A percentile compares a stretch with the other conserved stretches of the same genome.
These are phyloP conservation scores for Halocynthia aurantium DNA, from an alignment of 23 tunicate species.

Conservation along the genomic window DNA sequence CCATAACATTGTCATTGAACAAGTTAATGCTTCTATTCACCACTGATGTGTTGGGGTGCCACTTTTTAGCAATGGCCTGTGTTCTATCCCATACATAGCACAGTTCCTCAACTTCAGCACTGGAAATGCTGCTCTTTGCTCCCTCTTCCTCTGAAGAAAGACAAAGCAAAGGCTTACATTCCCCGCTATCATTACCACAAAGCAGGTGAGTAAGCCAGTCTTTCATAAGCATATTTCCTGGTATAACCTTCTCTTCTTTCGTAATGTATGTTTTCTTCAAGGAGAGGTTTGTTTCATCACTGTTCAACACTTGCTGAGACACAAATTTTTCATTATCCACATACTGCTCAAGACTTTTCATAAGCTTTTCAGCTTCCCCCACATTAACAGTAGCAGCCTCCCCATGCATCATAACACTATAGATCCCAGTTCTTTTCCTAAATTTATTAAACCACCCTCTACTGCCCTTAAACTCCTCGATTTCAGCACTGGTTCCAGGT, in stretches of 20 bases:
- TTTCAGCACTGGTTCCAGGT: too few species aligned
- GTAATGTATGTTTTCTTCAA: conserved; percentile 35
- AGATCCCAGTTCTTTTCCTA: conserved; percentile 8
- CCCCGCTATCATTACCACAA: conserved; percentile 32
- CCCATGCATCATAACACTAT: conserved; percentile 10
- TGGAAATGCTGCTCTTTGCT: too few species aligned
- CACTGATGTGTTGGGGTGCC: too few species aligned
- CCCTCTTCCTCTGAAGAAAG: too few species aligned
- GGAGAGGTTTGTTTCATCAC: conserved; percentile 30
- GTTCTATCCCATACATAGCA: too few species aligned
- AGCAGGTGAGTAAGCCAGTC: conserved; percentile 25
- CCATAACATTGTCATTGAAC: too few species aligned
- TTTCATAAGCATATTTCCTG: conserved; percentile 28
- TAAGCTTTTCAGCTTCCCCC: conserved; percentile 26
- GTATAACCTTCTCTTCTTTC: conserved; percentile 29
- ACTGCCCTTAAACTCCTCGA: too few species aligned
- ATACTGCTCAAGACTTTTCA: conserved; percentile 15
- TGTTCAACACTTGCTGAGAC: conserved; percentile 22
- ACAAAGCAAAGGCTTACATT: not conserved
- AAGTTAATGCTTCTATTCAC: too few species aligned
- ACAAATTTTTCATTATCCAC: conserved; percentile 16
- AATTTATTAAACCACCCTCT: conserved; percentile 13
- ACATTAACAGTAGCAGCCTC: conserved; percentile 25
- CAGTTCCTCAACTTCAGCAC: too few species aligned
- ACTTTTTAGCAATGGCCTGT: too few species aligned